These are phyloP conservation scores for Cossypha dichroa DNA, from an alignment of 2,797 vertebrate genomes.

Conservation along the genomic window DNA sequence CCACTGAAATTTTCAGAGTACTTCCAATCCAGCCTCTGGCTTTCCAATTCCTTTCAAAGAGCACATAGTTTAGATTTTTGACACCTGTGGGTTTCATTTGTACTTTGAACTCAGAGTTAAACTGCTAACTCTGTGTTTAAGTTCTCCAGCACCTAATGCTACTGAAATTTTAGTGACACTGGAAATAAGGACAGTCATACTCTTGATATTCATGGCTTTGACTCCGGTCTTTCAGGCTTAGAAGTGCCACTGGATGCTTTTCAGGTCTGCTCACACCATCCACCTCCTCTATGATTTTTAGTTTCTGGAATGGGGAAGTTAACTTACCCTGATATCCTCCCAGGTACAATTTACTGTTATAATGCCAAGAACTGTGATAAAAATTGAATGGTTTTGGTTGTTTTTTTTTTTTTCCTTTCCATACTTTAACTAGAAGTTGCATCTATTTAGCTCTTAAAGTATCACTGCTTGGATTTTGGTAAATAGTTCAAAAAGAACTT, in stretches of 20 bases:
- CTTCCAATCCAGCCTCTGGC: background rate
- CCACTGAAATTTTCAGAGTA: background rate
- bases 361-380: background rate
- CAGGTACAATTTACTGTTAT: background rate
- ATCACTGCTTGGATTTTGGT: background rate
- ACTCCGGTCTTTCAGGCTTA: background rate
- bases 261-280: background rate
- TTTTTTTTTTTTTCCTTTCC: background rate
- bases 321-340: background rate
- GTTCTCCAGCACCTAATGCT: background rate
- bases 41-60: background rate
- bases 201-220: background rate
- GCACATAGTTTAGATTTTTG: background rate
- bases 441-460: background rate
- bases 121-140: background rate
- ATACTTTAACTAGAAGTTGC: background rate
- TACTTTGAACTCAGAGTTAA: background rate
- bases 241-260: background rate
- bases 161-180: background rate
- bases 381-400: background rate
- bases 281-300: background rate
- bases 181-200: background rate
- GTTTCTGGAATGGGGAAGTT: background rate
- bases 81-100: background rate
- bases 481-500: background rate